Base-by-base conservation (phyloP, 2,797 vertebrate genomes). In the Benthosema pterotum region DNA sequence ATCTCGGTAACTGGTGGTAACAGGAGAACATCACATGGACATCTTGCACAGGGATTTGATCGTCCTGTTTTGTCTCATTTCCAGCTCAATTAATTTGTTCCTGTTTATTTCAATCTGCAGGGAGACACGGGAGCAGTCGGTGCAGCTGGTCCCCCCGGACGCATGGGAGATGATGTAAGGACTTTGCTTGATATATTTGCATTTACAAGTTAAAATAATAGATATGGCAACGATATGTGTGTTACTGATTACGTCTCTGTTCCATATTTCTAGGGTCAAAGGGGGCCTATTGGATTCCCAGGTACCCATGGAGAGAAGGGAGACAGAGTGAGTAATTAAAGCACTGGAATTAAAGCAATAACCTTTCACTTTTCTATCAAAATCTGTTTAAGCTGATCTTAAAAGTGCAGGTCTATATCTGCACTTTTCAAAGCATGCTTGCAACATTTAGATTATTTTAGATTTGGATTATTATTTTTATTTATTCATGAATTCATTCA, bases 91-190 rank as follows among this genome's bases (percentile, higher is more conserved):
- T 63, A 8, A 43, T 64, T 28, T 42, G 11, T 53, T 60, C 11
- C 17, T 32, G 9, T 38, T 51, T 42, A 25, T 32, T 14, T 75
- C 69, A 58, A 47, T 64, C 68, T 15, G 70, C 71, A 94, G 93
- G 93, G 93, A 62, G 85, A 89, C 2, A 7, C 57, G 60, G 93
- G 93, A 75, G 58, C 63, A 2, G 1, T 42, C 1, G 93, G 93
- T 74, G 65, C 78, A 66, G 75, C 80, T 57, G 93, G 93, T 32
- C 69, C 82, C 47, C 70, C 84, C 2, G 93, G 93, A 65, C 88
- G 75, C 52, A 90, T 92, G 73, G 93, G 93, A 79, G 89, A 91
- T 65, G 92, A 94, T 68, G 93, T 94, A 78, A 76, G 86, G 25
- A 49, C 32, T 60, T 46, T n/a, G 38, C 32, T 4, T 18, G 28